A percentile compares a stretch with the other conserved stretches of the same genome.
These are phyloP conservation scores for Mandrillus leucophaeus DNA, from an alignment of 2,113 vertebrate genomes.

Conservation along the genomic window DNA sequence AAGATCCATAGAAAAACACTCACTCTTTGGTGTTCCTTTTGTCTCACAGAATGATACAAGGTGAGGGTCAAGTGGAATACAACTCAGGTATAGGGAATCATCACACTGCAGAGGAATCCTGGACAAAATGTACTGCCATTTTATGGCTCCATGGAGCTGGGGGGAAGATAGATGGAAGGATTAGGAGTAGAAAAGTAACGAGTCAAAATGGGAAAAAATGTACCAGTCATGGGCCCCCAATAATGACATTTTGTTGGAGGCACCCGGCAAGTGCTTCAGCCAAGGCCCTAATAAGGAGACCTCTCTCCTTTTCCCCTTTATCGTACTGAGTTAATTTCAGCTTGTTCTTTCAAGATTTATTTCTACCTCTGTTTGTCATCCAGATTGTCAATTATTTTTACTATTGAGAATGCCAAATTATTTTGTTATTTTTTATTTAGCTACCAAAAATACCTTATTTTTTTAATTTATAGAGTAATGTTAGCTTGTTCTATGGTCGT, in stretches of 20 bases:
- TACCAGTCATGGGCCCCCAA: not conserved
- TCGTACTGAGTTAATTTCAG: no score
- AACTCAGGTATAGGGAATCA: not conserved
- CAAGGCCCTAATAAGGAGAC: not conserved
- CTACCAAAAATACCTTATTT: no score
- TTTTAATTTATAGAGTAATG: no score
- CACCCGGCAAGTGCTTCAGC: not conserved
- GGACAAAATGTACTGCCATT: not conserved
- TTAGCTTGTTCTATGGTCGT: no score
- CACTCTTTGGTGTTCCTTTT: not conserved
- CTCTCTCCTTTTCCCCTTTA: not conserved
- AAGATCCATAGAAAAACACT: not conserved
- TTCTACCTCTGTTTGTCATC: no score
- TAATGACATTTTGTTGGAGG: not conserved
- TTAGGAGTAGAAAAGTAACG: not conserved
- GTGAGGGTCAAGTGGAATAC: not conserved
- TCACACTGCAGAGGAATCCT: not conserved
- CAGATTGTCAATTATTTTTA: no score
- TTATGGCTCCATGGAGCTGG: not conserved
- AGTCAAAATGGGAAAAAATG: not conserved
- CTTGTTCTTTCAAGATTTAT: no score
- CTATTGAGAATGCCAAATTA: no score
- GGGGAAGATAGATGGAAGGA: not conserved
- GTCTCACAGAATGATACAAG: not conserved
- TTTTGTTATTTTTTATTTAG: no score